These are phyloP conservation scores for Nymphalis urticae DNA, from an alignment of 2,888 invertebrate species.

Conservation along the genomic window DNA sequence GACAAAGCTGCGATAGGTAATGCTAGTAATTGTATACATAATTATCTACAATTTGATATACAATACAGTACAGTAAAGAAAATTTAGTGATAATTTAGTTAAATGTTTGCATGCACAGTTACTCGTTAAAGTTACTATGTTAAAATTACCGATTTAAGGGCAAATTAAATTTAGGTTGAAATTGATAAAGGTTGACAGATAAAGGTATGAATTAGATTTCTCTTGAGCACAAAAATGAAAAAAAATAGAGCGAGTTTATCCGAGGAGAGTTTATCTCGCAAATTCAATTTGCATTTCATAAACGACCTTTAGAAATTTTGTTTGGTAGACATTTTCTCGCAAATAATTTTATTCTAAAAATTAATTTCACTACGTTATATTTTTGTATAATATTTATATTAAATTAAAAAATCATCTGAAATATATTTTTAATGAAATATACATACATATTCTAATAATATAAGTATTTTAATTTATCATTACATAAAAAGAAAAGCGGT, in stretches of 20 bases:
- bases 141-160: slow-evolving; percentile 8
- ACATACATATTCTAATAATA: too few relatives aligned
- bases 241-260: slow-evolving; percentile 25
- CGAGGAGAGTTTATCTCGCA: slow-evolving; percentile 23
- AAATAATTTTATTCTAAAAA: slow-evolving; percentile 7
- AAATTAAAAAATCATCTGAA: too few relatives aligned
- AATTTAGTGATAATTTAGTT: too few relatives aligned
- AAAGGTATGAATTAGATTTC: slow-evolving; percentile 48
- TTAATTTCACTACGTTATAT: neutral
- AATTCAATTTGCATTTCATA: slow-evolving; percentile 38
- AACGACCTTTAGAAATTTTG: slow-evolving; percentile 36
- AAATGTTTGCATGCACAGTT: too few relatives aligned
- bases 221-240: slow-evolving; percentile 39
- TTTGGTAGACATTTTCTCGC: slow-evolving; percentile 18
- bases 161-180: slow-evolving; percentile 31
- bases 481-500: too few relatives aligned
- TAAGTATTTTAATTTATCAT: too few relatives aligned
- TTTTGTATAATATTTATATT: neutral
- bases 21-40: too few relatives aligned
- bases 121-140: slow-evolving; percentile 4
- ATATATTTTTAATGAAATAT: too few relatives aligned
- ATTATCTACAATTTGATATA: too few relatives aligned
- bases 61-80: too few relatives aligned
- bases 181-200: slow-evolving; percentile 46
- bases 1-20: too few relatives aligned